Base-by-base conservation (phyloP, 2,888 invertebrate genomes). In the Cephalotes varians region DNA sequence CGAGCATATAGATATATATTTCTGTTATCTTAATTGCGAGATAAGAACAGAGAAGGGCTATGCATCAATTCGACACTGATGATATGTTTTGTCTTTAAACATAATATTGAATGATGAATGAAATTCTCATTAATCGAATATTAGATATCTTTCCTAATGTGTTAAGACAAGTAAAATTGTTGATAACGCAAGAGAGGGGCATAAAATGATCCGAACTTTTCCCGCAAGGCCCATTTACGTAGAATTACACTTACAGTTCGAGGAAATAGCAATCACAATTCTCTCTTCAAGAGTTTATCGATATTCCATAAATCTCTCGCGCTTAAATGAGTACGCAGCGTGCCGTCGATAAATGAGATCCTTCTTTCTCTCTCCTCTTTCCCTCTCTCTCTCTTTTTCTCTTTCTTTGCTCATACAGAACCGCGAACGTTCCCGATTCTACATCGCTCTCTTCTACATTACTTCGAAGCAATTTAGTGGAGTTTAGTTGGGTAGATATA, bases 401-500 rank as follows among this genome's bases (percentile, higher is more conserved):
- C 9, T 12, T 25, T 64, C 64, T 49, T 18, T 9, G 31, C 21
- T 51, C 44, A 31, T 54, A 21, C n/a, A 37, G 54, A 77, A 77
- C 65, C 77, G 21, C 56, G 69, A 73, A 56, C 47, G 62, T 73
- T 58, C 72, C 62, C 74, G 74, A 69, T 79, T 79, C 77, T 47
- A 25, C 47, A 47, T 44, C 74, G 44, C 40, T 72, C 81, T 64
- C 73, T 58, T 69, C 56, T 44, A 65, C 54, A 54, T 81, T 74
- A 65, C 76, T n/a, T 31, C 54, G 64, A 77, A 60, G 73, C 80
- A 81, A 81, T 81, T 71, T 81, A 73, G 80, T 56, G 67, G 64
- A 65, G 76, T 65, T 76, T 76, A 82, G 73, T 73, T 74, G 64
- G 76, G 56, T 74, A 82, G 74, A 82, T 82, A 82, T 82, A 82